Evolutionary conservation across 2,113 vertebrate species (phyloP).

Genomic region (Baryphthengus martii): DNA sequence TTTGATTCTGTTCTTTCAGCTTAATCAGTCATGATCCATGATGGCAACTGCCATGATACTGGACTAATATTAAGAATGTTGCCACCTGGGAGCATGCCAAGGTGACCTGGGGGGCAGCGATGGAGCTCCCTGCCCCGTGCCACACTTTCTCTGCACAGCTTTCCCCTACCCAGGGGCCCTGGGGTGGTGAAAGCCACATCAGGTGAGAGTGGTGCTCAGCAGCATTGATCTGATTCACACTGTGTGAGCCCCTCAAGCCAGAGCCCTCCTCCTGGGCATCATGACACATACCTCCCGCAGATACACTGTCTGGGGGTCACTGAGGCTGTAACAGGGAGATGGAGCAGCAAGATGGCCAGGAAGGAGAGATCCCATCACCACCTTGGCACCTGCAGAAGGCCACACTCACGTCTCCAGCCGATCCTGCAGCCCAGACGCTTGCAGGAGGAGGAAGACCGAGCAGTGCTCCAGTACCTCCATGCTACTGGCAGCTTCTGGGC

Average conservation of each 20-base stretch:
- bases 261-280: not conserved
- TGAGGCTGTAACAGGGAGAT: not conserved
- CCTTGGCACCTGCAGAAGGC: not conserved
- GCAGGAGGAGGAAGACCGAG: not conserved
- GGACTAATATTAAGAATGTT: not conserved
- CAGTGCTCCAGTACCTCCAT: not conserved
- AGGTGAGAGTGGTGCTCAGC: not conserved
- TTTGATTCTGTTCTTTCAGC: not conserved
- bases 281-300: not conserved
- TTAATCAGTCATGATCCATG: not conserved
- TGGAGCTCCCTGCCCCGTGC: not conserved
- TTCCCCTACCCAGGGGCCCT: not conserved
- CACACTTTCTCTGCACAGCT: not conserved
- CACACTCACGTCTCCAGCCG: not conserved
- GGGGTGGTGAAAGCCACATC: not conserved
- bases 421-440: not conserved
- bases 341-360: not conserved
- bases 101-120: constrained; percentile 21
- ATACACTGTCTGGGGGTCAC: not conserved
- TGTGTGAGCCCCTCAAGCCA: not conserved
- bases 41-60: not conserved
- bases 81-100: not conserved
- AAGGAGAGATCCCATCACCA: not conserved
- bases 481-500: not conserved
- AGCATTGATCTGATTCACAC: not conserved